These are phyloP conservation scores for Sebastes minor DNA, from an alignment of 2,797 vertebrate species.

Conservation along the genomic window DNA sequence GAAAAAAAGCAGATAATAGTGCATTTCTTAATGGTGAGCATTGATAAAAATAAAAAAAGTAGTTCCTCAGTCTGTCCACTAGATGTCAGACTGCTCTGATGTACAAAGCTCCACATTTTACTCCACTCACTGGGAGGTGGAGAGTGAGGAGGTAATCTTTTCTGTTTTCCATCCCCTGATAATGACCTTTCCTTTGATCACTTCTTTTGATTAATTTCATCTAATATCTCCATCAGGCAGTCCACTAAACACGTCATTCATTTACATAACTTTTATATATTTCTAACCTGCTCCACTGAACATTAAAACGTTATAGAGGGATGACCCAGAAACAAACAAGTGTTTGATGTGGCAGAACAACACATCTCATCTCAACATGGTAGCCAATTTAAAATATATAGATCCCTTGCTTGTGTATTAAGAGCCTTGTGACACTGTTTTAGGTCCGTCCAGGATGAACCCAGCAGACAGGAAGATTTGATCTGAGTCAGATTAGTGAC, in stretches of 20 bases:
- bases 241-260: not conserved
- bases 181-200: not conserved
- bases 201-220: not conserved
- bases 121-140: not conserved
- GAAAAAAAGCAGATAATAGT: not conserved
- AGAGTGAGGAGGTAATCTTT: slow-evolving; percentile 1
- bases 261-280: not conserved
- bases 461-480: not conserved
- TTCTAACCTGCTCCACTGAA: not conserved
- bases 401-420: not conserved
- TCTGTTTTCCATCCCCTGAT: not conserved
- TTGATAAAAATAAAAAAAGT: not conserved
- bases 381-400: not conserved
- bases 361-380: not conserved
- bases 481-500: not conserved
- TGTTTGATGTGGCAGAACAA: not conserved
- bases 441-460: not conserved
- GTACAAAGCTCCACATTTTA: not conserved
- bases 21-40: not conserved
- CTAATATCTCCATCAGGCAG: not conserved
- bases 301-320: not conserved
- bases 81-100: slow-evolving; percentile 59
- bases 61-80: slow-evolving; percentile 43
- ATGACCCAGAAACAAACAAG: not conserved
- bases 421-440: not conserved